Conservation (phyloP, 2,113 vertebrate species). For the Picathartes gymnocephalus region DNA sequence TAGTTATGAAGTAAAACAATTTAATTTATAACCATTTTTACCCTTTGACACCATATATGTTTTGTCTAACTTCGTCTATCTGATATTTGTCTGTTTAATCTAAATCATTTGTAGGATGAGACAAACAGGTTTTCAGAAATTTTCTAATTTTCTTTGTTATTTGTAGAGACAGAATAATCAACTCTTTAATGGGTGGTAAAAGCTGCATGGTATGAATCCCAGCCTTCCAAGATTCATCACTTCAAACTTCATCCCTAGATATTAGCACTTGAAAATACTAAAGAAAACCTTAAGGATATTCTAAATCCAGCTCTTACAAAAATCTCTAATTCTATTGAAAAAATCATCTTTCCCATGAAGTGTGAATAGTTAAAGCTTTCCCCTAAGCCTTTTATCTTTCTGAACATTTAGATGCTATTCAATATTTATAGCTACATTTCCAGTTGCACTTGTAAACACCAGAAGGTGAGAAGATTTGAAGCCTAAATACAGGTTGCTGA, state of each 20-base stretch:
- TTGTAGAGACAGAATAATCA: not conserved
- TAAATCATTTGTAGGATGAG: not conserved
- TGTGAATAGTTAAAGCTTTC: not conserved
- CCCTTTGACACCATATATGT: fast-evolving
- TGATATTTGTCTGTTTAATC: not conserved
- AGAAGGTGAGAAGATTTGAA: conserved; percentile 58
- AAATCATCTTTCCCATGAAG: conserved; percentile 1
- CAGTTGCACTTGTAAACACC: conserved; percentile 47
- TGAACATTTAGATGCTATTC: conserved; percentile 15
- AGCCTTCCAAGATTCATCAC: not conserved
- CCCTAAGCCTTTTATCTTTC: conserved; percentile 13
- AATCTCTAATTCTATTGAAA: conserved; percentile 20
- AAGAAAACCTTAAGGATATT: not conserved
- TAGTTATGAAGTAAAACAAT: not conserved
- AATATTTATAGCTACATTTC: conserved; percentile 45
- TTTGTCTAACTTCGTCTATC: not conserved
- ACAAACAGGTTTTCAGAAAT: not conserved
- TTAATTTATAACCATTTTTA: not conserved
- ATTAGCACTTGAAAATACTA: not conserved
- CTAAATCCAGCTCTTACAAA: not conserved
- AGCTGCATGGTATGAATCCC: not conserved
- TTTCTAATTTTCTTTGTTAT: not conserved
- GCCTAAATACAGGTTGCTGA: conserved; percentile 56
- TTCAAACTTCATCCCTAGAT: not conserved
- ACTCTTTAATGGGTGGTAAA: not conserved